These are phyloP conservation scores for Trichonephila clavipes DNA, from an alignment of 1,140 invertebrate genomes.

Conservation along the genomic window DNA sequence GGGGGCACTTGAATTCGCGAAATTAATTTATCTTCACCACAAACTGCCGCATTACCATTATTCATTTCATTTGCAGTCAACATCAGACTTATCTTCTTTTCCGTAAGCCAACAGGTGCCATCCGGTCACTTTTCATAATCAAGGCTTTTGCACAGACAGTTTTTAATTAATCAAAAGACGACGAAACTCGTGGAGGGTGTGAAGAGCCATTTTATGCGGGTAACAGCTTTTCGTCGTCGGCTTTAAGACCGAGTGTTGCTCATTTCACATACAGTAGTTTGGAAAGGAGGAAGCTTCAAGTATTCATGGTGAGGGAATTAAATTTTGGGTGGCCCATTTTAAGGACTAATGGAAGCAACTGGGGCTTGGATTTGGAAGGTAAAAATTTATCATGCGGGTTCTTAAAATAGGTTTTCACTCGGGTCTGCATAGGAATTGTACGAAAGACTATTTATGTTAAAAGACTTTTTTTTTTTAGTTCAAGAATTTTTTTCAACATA, in stretches of 20 bases:
- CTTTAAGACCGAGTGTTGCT: neutral
- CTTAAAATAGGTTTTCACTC: neutral
- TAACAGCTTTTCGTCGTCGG: neutral
- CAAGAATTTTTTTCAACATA: too few relatives aligned
- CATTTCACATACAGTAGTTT: constrained; percentile 31
- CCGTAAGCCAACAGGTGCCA: neutral
- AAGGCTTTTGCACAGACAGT: neutral
- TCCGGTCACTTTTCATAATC: neutral
- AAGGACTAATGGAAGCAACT: neutral
- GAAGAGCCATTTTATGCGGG: neutral
- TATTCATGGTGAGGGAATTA: constrained; percentile 8
- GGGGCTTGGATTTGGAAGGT: neutral
- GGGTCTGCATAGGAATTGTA: too few relatives aligned
- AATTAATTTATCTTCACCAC: too few relatives aligned
- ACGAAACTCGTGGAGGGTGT: neutral
- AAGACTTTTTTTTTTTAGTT: too few relatives aligned
- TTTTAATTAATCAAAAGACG: constrained; percentile 13
- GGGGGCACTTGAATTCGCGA: too few relatives aligned
- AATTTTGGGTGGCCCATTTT: neutral
- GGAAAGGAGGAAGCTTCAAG: neutral
- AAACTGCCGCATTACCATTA: neutral
- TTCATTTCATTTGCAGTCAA: neutral
- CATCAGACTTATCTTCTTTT: neutral
- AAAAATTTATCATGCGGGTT: neutral
- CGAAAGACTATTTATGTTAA: too few relatives aligned